Evolutionary conservation across 2,888 invertebrate genomes (phyloP), one percentile per base, ranked within the genome.

Genomic region (Biston betularia): DNA sequence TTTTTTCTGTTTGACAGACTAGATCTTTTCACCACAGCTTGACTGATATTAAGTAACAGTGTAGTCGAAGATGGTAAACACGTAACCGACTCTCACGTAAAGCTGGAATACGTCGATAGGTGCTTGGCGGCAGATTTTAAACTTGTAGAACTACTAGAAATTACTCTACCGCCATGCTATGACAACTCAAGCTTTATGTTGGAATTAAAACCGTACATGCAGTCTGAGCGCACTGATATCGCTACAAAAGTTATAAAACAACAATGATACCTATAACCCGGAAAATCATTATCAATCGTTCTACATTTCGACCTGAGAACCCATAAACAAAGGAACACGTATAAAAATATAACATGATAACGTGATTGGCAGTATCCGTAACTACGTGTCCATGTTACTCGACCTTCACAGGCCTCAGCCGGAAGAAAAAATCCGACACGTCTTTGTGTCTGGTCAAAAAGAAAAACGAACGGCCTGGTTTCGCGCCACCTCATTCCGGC

Each of bases 371-470:
- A 55, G 57, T 56, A 58, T 54, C 42, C 24, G 63, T 60, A n/a
- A 3, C 49, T 48, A 68, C 60, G 63, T 72, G 66, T 58, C 50
- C 58, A 33, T 35, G 45, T 52, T 58, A 66, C 59, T 48, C 48
- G 69, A 71, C 71, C 72, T 72, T 72, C 66, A n/a, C 55, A 68
- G 66, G 59, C 60, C 61, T 55, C 6, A 52, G 55, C 58, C 72
- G 71, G 70, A 70, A 74, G 69, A 59, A 42, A 71, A 49, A 61
- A 71, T 70, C 59, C 58, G 70, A 59, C 71, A 65, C 62, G 72
- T 69, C 72, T 71, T 74, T 72, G 72, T 68, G 57, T 67, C 66
- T 63, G 40, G 58, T 69, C 62, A 54, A 58, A 58, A 40, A 49
- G 58, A 42, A 49, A 65, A 61, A 54, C 34, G 24, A 34, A 35